Evolutionary conservation across 2,113 vertebrate species (phyloP).

Genomic region (Aviceda subcristata): DNA sequence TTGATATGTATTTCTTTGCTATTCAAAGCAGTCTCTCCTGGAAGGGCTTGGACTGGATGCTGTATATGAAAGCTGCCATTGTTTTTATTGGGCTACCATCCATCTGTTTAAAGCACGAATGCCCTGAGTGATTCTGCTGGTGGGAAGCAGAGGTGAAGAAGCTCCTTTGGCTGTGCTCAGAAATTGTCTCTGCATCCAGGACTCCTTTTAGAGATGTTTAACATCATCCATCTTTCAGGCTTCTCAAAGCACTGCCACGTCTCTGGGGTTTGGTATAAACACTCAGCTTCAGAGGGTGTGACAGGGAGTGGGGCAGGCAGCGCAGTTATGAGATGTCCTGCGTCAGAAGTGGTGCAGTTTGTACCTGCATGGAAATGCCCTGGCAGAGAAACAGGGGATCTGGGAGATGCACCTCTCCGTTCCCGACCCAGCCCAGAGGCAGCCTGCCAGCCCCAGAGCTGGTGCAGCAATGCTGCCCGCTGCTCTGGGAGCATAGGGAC

Average conservation of each 20-base stretch:
- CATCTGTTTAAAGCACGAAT: background rate
- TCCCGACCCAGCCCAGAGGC: background rate
- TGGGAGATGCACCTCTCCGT: background rate
- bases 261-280: background rate
- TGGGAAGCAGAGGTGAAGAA: background rate
- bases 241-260: background rate
- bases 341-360: background rate
- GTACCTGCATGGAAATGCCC: background rate
- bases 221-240: background rate
- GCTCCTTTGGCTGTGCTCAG: background rate
- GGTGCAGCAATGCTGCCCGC: background rate
- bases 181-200: background rate
- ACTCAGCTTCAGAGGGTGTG: fast-evolving
- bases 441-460: background rate
- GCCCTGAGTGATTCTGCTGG: background rate
- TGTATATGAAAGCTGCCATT: background rate
- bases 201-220: background rate
- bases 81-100: background rate
- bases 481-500: background rate
- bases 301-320: fast-evolving
- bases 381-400: background rate
- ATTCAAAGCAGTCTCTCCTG: background rate
- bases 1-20: background rate
- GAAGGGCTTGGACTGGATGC: background rate
- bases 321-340: background rate